Base-by-base conservation (phyloP, 30 jellyfish, hydroid and myxozoan genomes). In the Aurelia coerulea region DNA sequence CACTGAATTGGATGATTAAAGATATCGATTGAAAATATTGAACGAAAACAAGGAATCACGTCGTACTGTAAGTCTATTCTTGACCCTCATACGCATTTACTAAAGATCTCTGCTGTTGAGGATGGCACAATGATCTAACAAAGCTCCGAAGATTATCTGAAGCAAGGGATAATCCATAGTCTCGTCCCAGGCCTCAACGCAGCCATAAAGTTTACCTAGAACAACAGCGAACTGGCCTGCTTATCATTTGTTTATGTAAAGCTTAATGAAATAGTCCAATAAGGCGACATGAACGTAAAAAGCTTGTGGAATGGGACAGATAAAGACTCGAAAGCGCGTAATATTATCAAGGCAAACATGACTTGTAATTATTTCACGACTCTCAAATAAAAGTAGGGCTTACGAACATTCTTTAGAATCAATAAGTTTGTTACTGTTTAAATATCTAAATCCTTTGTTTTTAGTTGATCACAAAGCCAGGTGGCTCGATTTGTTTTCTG, bases 371-470 rank as follows among this genome's bases (percentile, higher is more conserved):
- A 73, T 73, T 73, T 73, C 83, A 42, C 83, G 83, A 14, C 76
- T 23, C 15, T 23, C 14, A 15, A 65, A 23, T 65, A 13, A 39
- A 6, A 65, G 53, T 9, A 17, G 42, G 53, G 76, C 76, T 16
- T 17, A 23, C 42, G 76, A 10, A 23, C 6, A 39, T 77, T 42
- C 87, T 77, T 58, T 64, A 32, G 65, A 62, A 67, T 79, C 89
- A 79, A 79, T 51, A 59, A 32, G 23, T 60, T 67, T 65, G 89
- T 71, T 79, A 62, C 89, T 79, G 80, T 79, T 71, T 70, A 79
- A 79, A 79, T 66, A 79, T 35, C 73, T 39, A 79, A 63, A 65
- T 50, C 89, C 69, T 79, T 79, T 79, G 78, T 79, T 79, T 39
- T 65, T 62, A 17, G 32, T 79, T 75, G 35, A 62, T 79, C 62